Base-by-base conservation (phyloP, 2,888 invertebrate genomes). In the Trichacis sp. region DNA sequence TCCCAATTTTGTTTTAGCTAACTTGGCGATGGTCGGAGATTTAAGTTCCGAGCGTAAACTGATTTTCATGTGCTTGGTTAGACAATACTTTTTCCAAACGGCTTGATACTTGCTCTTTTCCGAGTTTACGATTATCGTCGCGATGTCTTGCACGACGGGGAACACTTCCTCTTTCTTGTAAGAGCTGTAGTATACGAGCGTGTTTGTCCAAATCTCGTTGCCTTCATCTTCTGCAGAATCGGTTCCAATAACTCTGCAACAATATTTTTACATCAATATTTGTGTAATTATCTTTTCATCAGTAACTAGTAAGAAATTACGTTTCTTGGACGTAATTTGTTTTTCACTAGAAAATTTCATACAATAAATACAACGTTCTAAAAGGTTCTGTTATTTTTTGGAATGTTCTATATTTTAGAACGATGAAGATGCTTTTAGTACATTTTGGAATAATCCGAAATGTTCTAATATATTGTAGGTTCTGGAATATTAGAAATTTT, bases 131-230 rank as follows among this genome's bases (percentile, higher is more conserved):
- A 95, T 88, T 54, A 93, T 84, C 54, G 85, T 85, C 0, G 95
- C 94, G 64, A 96, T 86, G 69, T 90, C 88, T 45, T 87, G 85
- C 14, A 93, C 88, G 17, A 92, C 88, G 0, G 92, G 90, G 42
- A 89, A 84, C 45, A 97, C 86, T 52, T 93, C 89, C 1, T 88
- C 84, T 14, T 92, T 87, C 0, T 87, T 84, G 77, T 96, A 96
- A 1, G 88, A 89, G 6, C 95, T 92, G 82, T 96, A 95, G 83
- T 91, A 90, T 5, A 86, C 85, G 59, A 97, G 83, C 0, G 92
- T 92, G 11, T 89, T 87, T 0, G 90, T 92, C 96, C 95, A 95
- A 36, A 90, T 77, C 6, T 56, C 70, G 84, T 84, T 64, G 77
- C 80, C 64, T 49, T 84, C 79, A 71, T 87, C 76, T 40, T 79